Conservation (phyloP, 2,113 vertebrate genomes). For the Raphicerus campestris region DNA sequence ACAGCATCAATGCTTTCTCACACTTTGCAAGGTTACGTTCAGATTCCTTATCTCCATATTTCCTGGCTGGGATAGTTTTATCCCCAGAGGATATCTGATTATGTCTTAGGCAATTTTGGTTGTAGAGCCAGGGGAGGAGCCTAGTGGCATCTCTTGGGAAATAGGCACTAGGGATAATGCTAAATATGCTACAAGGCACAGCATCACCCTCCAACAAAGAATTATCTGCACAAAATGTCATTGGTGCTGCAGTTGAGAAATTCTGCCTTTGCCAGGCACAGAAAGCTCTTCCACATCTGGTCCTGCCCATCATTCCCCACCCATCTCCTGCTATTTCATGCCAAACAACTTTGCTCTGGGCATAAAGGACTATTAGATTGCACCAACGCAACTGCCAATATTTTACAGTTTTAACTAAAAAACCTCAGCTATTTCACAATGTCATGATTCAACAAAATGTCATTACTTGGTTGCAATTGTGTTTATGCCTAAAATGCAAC, state of each 20-base stretch:
- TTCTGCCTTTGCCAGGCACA: not conserved
- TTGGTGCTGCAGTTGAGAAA: not conserved
- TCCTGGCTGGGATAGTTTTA: not conserved
- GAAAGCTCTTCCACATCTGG: not conserved
- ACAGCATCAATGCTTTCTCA: not conserved
- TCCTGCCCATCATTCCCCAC: not conserved
- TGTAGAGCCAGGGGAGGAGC: not conserved
- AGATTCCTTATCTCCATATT: not conserved
- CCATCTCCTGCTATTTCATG: not conserved
- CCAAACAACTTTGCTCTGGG: not conserved
- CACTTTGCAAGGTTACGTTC: not conserved
- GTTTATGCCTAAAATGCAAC: not conserved
- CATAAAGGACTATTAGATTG: not conserved
- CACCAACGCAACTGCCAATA: not conserved
- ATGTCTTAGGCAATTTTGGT: not conserved
- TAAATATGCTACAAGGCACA: not conserved
- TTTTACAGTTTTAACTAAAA: not conserved
- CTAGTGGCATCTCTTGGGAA: too few relatives aligned
- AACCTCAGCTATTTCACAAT: not conserved
- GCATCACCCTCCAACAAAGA: not conserved
- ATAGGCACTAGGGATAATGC: not conserved
- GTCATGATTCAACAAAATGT: not conserved
- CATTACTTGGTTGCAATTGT: not conserved
- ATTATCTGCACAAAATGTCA: not conserved
- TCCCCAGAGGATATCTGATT: not conserved